Conservation (phyloP, 2,888 invertebrate species). For the Heteromurus nitidus region DNA sequence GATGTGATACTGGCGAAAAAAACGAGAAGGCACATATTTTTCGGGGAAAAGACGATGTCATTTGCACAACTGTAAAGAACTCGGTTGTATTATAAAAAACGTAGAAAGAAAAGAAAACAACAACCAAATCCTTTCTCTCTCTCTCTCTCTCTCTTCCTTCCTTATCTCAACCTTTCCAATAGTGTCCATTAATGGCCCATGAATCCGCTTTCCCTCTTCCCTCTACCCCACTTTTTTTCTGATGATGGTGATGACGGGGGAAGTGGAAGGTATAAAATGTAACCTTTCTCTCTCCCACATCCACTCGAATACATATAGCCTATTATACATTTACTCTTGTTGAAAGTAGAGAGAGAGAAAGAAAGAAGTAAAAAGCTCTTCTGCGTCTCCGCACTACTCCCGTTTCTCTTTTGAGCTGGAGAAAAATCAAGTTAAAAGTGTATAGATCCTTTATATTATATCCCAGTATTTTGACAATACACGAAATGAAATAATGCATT, state of each 20-base stretch:
- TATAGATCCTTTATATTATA: too few relatives aligned
- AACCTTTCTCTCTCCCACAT: background rate
- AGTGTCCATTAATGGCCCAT: constrained; percentile 31
- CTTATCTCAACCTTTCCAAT: background rate
- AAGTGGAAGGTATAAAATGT: background rate
- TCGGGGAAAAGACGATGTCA: too few relatives aligned
- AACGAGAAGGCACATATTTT: too few relatives aligned
- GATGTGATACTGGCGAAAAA: too few relatives aligned
- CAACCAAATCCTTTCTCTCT: too few relatives aligned
- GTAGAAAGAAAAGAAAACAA: too few relatives aligned
- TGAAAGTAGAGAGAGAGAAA: background rate
- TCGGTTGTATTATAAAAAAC: too few relatives aligned
- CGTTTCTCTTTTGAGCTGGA: background rate
- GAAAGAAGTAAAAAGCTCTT: background rate
- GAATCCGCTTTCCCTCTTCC: constrained; percentile 17
- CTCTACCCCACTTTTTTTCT: background rate
- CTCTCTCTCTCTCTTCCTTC: too few relatives aligned
- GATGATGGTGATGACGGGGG: background rate
- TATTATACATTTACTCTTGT: background rate
- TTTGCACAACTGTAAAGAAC: too few relatives aligned
- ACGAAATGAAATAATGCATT: too few relatives aligned
- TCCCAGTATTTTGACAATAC: too few relatives aligned
- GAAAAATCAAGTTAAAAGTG: too few relatives aligned
- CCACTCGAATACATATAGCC: background rate
- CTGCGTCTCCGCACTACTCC: background rate